These are phyloP conservation scores for Hippocampus comes DNA, from an alignment of 2,113 vertebrate genomes.

Conservation along the genomic window DNA sequence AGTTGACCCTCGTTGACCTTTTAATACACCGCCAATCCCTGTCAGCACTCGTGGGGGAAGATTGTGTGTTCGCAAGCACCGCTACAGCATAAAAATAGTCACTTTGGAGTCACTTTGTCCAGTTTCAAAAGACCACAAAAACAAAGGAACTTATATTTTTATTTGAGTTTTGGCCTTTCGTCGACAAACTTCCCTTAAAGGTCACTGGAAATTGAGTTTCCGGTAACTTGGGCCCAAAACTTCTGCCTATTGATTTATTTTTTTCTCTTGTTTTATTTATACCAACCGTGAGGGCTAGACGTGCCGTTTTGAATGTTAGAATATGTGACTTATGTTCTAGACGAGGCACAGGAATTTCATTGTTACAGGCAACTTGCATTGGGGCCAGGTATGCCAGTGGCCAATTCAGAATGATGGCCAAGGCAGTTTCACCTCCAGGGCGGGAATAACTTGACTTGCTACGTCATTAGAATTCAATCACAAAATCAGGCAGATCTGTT, in stretches of 20 bases:
- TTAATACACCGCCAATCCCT: constrained; percentile 10
- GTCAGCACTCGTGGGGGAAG: constrained; percentile 4
- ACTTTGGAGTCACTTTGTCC: not conserved
- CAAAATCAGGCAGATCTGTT: not conserved
- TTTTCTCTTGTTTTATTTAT: not conserved
- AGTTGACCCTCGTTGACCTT: constrained; percentile 23
- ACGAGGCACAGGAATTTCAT: not conserved
- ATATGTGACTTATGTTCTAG: too few relatives aligned
- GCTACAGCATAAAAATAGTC: not conserved
- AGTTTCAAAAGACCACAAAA: not conserved
- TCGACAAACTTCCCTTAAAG: not conserved
- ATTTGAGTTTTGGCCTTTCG: not conserved
- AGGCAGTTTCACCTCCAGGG: too few relatives aligned
- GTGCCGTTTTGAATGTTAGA: not conserved
- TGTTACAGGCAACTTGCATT: not conserved
- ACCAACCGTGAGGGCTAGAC: not conserved
- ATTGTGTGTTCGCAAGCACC: constrained; percentile 9
- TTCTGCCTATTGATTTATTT: not conserved
- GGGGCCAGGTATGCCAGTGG: too few relatives aligned
- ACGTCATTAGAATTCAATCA: not conserved
- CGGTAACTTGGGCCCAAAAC: not conserved
- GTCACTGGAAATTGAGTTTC: not conserved
- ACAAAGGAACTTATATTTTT: not conserved
- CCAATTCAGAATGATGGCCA: too few relatives aligned
- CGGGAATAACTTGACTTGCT: not conserved